Evolutionary conservation across 2,888 invertebrate genomes (phyloP).

Genomic region (Pantelozetes paolii): DNA sequence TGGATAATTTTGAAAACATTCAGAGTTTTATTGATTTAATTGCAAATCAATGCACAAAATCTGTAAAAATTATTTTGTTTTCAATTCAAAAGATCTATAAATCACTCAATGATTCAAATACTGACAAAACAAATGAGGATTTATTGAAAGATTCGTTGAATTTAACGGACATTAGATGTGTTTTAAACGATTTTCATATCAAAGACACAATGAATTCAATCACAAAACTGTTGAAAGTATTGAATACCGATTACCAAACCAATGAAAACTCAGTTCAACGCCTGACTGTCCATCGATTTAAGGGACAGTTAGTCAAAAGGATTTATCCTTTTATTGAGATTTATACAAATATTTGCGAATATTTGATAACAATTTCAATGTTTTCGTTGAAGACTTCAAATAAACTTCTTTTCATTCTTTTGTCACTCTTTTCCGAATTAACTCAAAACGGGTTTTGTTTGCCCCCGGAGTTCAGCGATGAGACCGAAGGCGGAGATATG

Average conservation of each 20-base stretch:
- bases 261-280: background rate
- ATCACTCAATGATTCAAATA: background rate
- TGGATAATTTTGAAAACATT: background rate
- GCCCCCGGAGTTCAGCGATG: conserved; percentile 72
- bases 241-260: background rate
- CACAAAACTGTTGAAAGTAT: conserved; percentile 1
- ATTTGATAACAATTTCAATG: conserved; percentile 17
- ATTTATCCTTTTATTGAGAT: conserved; percentile 35
- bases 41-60: background rate
- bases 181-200: conserved; percentile 23
- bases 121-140: background rate
- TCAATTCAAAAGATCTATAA: conserved; percentile 19
- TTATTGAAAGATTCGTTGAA: background rate
- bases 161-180: background rate
- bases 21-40: background rate
- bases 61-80: background rate
- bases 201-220: background rate
- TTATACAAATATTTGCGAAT: conserved; percentile 26
- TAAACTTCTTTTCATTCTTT: conserved; percentile 57
- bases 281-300: background rate
- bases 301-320: background rate
- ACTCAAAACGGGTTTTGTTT: conserved; percentile 86
- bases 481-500: conserved; percentile 53
- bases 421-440: conserved; percentile 79
- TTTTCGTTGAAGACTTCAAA: conserved; percentile 30